Evolutionary conservation across 1,140 invertebrate species (phyloP).

Genomic region (Acromyrmex echinatior): DNA sequence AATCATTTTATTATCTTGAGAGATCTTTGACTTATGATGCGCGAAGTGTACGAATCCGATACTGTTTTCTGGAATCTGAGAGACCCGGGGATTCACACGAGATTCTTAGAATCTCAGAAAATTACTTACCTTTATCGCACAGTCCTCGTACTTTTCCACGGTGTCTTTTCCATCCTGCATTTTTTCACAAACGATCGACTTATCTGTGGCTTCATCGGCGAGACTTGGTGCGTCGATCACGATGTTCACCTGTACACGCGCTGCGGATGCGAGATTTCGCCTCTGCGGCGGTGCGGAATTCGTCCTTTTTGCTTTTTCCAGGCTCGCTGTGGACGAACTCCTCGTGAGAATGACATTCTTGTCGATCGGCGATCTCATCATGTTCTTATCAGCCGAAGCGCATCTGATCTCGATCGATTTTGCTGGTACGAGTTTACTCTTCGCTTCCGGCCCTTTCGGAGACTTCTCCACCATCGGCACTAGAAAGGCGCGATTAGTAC

Average conservation of each 20-base stretch:
- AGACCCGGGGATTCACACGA: too few species aligned
- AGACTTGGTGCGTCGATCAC: constrained; percentile 77
- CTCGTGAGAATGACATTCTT: constrained; percentile 24
- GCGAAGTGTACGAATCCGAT: background rate
- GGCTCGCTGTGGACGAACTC: background rate
- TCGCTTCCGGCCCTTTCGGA: constrained; percentile 28
- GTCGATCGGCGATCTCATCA: constrained; percentile 26
- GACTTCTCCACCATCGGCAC: constrained; percentile 62
- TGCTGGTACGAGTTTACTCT: constrained; percentile 9
- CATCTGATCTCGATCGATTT: constrained; percentile 34
- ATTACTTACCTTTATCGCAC: constrained; percentile 51
- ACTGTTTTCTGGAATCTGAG: too few species aligned
- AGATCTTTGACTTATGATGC: background rate
- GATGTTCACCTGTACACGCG: constrained; percentile 76
- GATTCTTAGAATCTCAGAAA: too few species aligned
- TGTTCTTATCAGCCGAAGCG: background rate
- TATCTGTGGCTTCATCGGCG: background rate
- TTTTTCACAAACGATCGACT: constrained; percentile 25
- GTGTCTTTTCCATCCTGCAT: background rate
- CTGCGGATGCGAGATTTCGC: constrained; percentile 48
- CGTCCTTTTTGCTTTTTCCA: constrained; percentile 72
- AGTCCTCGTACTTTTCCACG: constrained; percentile 3
- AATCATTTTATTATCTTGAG: background rate
- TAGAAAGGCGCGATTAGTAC: constrained; percentile 80
- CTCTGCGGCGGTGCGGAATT: constrained; percentile 81